Conservation (phyloP, 2,797 vertebrate species). For the Manis pentadactyla region DNA sequence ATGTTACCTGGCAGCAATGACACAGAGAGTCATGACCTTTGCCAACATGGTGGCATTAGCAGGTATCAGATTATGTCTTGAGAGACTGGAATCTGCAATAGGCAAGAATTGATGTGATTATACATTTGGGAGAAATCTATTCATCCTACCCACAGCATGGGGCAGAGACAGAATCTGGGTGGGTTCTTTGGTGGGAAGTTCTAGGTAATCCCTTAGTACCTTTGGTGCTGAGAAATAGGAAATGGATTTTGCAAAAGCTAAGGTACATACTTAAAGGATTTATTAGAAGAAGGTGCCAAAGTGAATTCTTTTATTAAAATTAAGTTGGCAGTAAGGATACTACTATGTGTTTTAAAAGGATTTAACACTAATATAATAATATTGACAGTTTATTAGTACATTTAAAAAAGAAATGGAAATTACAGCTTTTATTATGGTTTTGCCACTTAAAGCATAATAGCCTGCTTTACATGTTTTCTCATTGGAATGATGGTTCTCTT, state of each 20-base stretch:
- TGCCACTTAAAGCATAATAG: not conserved
- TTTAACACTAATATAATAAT: not conserved
- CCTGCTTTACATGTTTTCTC: not conserved
- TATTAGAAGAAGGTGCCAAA: not conserved
- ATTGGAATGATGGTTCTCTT: not conserved
- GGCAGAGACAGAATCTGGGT: not conserved
- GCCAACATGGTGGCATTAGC: not conserved
- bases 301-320: not conserved
- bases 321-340: not conserved
- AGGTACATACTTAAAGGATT: not conserved
- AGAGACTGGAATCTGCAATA: not conserved
- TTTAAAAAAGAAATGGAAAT: slow-evolving; percentile 36
- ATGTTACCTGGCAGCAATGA: not conserved
- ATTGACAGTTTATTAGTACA: not conserved
- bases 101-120: not conserved
- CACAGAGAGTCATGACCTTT: not conserved
- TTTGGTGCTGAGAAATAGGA: not conserved
- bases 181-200: not conserved
- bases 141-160: not conserved
- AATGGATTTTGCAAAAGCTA: not conserved
- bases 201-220: not conserved
- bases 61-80: not conserved
- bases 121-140: not conserved
- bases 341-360: not conserved
- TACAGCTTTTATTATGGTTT: not conserved